Evolutionary conservation across 2,888 invertebrate genomes (phyloP).

Genomic region (Aleiodes alternator): DNA sequence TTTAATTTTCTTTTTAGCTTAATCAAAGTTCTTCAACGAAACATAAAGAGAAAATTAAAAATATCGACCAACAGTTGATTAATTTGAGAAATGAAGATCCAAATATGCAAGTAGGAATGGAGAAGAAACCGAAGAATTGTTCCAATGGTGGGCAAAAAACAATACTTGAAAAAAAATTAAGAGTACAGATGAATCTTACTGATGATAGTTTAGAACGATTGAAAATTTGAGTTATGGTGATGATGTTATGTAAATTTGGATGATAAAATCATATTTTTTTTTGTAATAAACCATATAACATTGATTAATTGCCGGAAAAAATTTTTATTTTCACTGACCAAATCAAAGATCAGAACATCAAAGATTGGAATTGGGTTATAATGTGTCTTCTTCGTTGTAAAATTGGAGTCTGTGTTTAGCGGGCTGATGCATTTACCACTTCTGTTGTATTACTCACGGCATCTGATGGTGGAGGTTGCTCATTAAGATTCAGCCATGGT

Average conservation of each 20-base stretch:
- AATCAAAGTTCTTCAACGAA: slow-evolving; percentile 67
- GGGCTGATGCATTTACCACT: slow-evolving; percentile 62
- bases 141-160: slow-evolving; percentile 40
- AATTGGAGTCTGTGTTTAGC: not conserved
- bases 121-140: not conserved
- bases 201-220: slow-evolving; percentile 52
- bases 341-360: not conserved
- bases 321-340: slow-evolving; percentile 36
- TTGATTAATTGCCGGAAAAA: slow-evolving; percentile 50
- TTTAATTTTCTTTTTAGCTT: slow-evolving; percentile 62
- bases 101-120: slow-evolving; percentile 42
- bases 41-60: slow-evolving; percentile 64
- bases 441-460: slow-evolving; percentile 68
- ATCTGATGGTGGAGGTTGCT: slow-evolving; percentile 63
- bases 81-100: slow-evolving; percentile 67
- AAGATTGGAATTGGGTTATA: not conserved
- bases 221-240: slow-evolving; percentile 50
- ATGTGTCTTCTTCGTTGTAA: not conserved
- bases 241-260: slow-evolving; percentile 17
- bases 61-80: slow-evolving; percentile 69
- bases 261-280: not conserved
- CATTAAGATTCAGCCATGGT: slow-evolving; percentile 81
- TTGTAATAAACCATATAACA: not conserved
- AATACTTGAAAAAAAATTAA: slow-evolving; percentile 46
- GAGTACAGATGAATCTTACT: not conserved